Conservation (phyloP, 2,797 vertebrate species). For the Siniperca undulata region DNA sequence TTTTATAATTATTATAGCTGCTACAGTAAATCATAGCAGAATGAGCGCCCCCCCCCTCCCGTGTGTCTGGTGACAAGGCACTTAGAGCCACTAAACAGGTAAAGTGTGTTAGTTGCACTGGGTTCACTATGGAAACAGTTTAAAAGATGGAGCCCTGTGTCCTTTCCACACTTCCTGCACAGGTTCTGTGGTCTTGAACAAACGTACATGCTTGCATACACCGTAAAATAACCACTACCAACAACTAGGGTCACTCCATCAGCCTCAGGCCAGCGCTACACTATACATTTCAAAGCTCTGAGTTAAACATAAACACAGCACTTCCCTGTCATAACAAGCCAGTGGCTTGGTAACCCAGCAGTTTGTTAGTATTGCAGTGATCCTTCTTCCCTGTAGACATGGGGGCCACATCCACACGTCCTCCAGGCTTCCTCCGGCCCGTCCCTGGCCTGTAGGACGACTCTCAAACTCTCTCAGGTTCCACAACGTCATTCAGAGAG, state of each 20-base stretch:
- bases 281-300: conserved; percentile 83
- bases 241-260: conserved; percentile 63
- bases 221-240: conserved; percentile 47
- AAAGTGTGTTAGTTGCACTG: neutral
- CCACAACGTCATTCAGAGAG: conserved; percentile 53
- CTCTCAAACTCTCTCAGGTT: conserved; percentile 59
- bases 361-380: conserved; percentile 80
- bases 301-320: conserved; percentile 81
- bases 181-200: conserved; percentile 33
- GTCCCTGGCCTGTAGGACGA: conserved; percentile 43
- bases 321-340: conserved; percentile 85
- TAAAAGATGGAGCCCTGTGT: conserved; percentile 30
- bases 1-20: neutral
- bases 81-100: neutral
- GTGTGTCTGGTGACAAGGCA: neutral
- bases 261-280: conserved; percentile 65
- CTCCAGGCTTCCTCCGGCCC: conserved; percentile 73
- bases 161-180: conserved; percentile 34
- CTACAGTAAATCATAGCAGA: conserved; percentile 9
- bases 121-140: conserved; percentile 25
- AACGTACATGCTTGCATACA: conserved; percentile 28
- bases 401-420: conserved; percentile 61
- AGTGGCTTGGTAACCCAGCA: conserved; percentile 68
- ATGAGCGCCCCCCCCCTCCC: neutral
- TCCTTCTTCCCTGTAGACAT: conserved; percentile 74